Conservation (phyloP, 1,140 invertebrate species). For the Nylanderia fulva region DNA sequence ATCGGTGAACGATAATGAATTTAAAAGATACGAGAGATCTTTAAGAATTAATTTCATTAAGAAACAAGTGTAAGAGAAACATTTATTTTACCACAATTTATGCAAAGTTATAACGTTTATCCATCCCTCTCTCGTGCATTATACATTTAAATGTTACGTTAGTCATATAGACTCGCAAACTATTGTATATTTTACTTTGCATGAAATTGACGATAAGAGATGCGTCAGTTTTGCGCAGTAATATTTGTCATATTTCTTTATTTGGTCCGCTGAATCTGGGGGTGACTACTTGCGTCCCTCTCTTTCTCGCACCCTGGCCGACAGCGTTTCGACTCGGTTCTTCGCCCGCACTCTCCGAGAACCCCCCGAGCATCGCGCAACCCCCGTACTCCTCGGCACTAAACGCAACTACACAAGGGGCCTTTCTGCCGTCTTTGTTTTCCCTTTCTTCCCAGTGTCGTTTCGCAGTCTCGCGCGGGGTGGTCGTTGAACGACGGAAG, state of each 20-base stretch:
- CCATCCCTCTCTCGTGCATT: no score
- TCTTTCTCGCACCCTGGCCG: conserved; percentile 17
- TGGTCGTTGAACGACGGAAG: conserved; percentile 76
- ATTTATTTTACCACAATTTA: neutral
- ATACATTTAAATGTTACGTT: neutral
- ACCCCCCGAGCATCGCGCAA: conserved; percentile 70
- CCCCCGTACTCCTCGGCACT: conserved; percentile 77
- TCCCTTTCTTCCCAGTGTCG: conserved; percentile 86
- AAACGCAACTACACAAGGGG: conserved; percentile 84
- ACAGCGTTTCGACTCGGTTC: conserved; percentile 22
- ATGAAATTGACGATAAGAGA: neutral
- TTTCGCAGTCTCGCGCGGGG: conserved; percentile 82
- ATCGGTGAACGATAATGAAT: neutral
- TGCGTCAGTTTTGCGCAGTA: neutral
- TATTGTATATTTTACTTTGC: no score
- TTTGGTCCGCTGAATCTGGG: conserved; percentile 14
- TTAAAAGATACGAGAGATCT: neutral
- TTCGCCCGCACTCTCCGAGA: conserved; percentile 66
- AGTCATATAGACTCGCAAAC: neutral
- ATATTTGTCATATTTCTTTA: conserved; percentile 18
- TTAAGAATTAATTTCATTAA: neutral
- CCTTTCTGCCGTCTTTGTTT: conserved; percentile 85
- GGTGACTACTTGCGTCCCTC: conserved; percentile 52
- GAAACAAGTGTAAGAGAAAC: neutral
- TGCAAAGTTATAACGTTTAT: neutral